Evolutionary conservation across 2,888 invertebrate genomes (phyloP).

Genomic region (Caenorhabditis sp.): DNA sequence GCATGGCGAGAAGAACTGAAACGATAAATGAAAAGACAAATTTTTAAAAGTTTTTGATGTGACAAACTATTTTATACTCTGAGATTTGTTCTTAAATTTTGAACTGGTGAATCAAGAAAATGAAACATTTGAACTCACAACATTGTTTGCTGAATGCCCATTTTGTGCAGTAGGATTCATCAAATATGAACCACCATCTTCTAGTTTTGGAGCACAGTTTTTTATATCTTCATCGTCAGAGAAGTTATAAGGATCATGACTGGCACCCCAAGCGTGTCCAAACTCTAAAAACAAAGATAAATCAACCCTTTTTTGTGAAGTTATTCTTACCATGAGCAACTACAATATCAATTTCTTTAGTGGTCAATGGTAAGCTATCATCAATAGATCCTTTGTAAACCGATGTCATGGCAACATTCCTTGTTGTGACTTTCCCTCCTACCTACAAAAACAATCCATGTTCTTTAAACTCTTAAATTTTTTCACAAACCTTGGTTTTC

Average conservation of each 20-base stretch:
- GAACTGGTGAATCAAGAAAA: neutral
- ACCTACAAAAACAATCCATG: neutral
- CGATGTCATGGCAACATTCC: neutral
- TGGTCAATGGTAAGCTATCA: constrained; percentile 36
- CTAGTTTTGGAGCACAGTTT: constrained; percentile 27
- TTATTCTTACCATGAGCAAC: constrained; percentile 46
- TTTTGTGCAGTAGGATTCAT: constrained; percentile 40
- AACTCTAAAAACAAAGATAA: constrained; percentile 44
- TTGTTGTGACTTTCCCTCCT: neutral
- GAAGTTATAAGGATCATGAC: constrained; percentile 30
- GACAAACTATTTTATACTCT: neutral
- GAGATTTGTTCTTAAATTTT: neutral
- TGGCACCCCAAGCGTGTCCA: constrained; percentile 46
- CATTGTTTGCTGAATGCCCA: constrained; percentile 46
- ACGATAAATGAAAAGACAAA: neutral
- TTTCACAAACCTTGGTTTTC: neutral
- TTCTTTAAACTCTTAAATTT: neutral
- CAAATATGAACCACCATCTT: constrained; percentile 35
- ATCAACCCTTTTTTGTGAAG: too few relatives aligned
- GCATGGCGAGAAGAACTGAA: constrained; percentile 50
- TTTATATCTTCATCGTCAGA: constrained; percentile 26
- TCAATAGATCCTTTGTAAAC: constrained; percentile 2
- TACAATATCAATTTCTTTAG: constrained; percentile 46
- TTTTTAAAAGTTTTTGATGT: neutral
- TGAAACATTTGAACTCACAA: constrained; percentile 14